A percentile compares a stretch with the other conserved stretches of the same genome.
phyloP scores from a whole-genome alignment of 2,113 vertebrate species.

The Trogon surrucura region DNA sequence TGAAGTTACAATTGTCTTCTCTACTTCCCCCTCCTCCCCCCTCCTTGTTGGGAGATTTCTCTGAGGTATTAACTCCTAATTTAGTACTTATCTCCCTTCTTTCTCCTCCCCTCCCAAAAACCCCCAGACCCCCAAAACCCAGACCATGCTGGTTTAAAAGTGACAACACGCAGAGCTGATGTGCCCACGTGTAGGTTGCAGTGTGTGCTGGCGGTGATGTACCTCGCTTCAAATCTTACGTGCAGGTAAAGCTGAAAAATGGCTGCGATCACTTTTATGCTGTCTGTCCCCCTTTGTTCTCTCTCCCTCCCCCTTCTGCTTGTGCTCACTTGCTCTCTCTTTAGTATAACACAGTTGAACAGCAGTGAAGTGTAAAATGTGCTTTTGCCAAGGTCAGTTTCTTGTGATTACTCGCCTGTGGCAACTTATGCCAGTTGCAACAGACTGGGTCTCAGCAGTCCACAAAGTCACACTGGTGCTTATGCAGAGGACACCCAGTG shows the following conservation, averaged over 20 bases:
- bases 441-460: constrained; percentile 79
- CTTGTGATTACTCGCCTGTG: constrained; percentile 73
- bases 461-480: constrained; percentile 70
- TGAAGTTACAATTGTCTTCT: background rate
- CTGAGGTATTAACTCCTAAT: background rate
- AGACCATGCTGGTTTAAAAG: background rate
- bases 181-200: background rate
- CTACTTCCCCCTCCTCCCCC: fast-evolving
- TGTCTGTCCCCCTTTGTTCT: background rate
- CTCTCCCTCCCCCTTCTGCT: constrained; percentile 17
- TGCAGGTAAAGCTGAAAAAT: background rate
- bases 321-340: constrained; percentile 53
- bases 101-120: background rate
- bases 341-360: constrained; percentile 63
- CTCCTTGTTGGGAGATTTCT: background rate
- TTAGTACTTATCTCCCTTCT: background rate
- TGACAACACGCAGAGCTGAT: background rate
- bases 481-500: constrained; percentile 65
- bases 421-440: constrained; percentile 75
- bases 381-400: constrained; percentile 80
- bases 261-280: background rate
- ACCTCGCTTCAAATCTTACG: background rate
- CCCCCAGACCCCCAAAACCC: too few species aligned
- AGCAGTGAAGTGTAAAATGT: constrained; percentile 74
- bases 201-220: background rate